Percentiles rank a stretch among this genome's conserved stretches.
Conservation (phyloP, 1,140 invertebrate species). For the Euglossa dilemma region DNA sequence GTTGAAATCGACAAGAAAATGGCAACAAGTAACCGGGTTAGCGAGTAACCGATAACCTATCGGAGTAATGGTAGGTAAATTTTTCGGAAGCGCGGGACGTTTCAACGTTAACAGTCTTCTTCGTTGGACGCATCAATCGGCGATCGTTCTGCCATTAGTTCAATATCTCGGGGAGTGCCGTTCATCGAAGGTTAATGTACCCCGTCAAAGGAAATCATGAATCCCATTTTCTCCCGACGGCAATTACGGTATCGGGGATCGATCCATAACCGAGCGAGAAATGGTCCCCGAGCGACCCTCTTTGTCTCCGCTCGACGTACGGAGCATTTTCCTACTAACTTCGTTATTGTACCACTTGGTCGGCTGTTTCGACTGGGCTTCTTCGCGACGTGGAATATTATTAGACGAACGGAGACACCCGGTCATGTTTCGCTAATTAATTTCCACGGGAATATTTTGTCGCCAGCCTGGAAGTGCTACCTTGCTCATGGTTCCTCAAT, state of each 20-base stretch:
- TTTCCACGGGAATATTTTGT: background rate
- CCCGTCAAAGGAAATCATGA: slow-evolving; percentile 48
- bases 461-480: background rate
- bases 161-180: background rate
- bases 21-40: background rate
- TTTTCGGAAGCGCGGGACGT: background rate
- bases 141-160: slow-evolving; percentile 26
- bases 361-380: slow-evolving; percentile 21
- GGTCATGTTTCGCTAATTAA: slow-evolving; percentile 18
- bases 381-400: slow-evolving; percentile 10
- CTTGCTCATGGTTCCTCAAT: background rate
- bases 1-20: background rate
- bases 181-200: slow-evolving; percentile 41
- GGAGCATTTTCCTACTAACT: slow-evolving; percentile 50
- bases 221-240: slow-evolving; percentile 59
- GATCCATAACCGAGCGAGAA: slow-evolving; percentile 57
- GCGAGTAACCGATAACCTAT: background rate
- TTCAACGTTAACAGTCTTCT: background rate
- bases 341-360: slow-evolving; percentile 54
- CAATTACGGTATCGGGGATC: slow-evolving; percentile 59
- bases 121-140: background rate
- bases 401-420: background rate
- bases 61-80: background rate
- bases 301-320: slow-evolving; percentile 37
- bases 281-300: slow-evolving; percentile 33